phyloP scores from a whole-genome alignment of 2,888 invertebrate species.

The Watsonalla binaria region DNA sequence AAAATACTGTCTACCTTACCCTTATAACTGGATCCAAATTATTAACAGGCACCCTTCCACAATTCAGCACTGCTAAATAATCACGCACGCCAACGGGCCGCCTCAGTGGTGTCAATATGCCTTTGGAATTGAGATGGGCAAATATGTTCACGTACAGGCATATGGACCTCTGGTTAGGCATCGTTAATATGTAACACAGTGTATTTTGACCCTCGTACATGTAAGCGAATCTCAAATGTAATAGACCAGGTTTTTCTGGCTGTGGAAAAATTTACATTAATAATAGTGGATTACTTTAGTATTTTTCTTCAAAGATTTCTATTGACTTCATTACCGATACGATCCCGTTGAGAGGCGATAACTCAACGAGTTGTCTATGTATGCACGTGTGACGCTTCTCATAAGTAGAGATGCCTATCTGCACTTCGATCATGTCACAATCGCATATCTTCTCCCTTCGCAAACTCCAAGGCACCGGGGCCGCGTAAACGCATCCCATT shows the following conservation, averaged over 20 bases:
- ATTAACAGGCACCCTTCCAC: conserved; percentile 69
- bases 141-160: conserved; percentile 47
- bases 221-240: conserved; percentile 53
- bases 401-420: conserved; percentile 59
- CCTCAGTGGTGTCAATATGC: conserved; percentile 52
- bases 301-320: neutral
- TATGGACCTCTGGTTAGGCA: conserved; percentile 58
- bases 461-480: conserved; percentile 54
- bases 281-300: neutral
- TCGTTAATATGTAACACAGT: conserved; percentile 55
- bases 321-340: conserved; percentile 41
- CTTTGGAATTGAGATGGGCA: conserved; percentile 44
- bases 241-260: conserved; percentile 46
- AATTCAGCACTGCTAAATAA: conserved; percentile 56
- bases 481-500: conserved; percentile 53
- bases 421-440: conserved; percentile 61
- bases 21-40: conserved; percentile 70
- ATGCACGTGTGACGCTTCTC: conserved; percentile 61
- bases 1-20: conserved; percentile 30
- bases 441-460: conserved; percentile 66
- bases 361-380: conserved; percentile 54
- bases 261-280: conserved; percentile 25
- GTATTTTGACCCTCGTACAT: conserved; percentile 43
- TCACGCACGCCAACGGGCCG: conserved; percentile 33
- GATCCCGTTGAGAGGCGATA: conserved; percentile 51